Percentiles rank a stretch among this genome's conserved stretches.
Evolutionary conservation across 2,888 invertebrate genomes (phyloP).

Genomic region (Drosophila peninsularis): DNA sequence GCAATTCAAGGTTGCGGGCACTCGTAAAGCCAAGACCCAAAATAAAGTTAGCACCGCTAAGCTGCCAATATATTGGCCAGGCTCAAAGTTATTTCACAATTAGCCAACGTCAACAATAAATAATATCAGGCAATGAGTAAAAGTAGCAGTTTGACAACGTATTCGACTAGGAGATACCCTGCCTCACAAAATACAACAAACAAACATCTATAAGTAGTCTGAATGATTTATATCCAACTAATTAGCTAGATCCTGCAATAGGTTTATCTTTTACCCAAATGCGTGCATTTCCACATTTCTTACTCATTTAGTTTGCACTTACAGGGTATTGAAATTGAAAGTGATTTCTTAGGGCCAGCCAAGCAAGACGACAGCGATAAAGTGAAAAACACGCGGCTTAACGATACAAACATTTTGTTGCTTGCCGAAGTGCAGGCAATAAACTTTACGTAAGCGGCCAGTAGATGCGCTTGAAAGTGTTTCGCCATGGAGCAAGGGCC

Average conservation of each 20-base stretch:
- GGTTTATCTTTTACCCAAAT: background rate
- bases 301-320: background rate
- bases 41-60: constrained; percentile 28
- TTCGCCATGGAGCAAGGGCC: constrained; percentile 23
- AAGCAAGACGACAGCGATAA: constrained; percentile 41
- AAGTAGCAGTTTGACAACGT: background rate
- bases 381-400: constrained; percentile 28
- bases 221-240: background rate
- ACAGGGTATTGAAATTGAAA: constrained; percentile 58
- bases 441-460: constrained; percentile 53
- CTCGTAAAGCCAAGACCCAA: constrained; percentile 39
- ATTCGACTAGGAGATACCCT: constrained; percentile 5
- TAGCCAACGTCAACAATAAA: constrained; percentile 34
- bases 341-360: constrained; percentile 46
- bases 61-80: constrained; percentile 45
- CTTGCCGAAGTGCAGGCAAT: constrained; percentile 39
- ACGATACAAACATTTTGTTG: constrained; percentile 17
- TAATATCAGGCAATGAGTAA: constrained; percentile 16
- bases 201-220: background rate
- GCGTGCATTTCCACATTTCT: background rate
- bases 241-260: background rate
- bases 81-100: constrained; percentile 56
- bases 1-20: constrained; percentile 64
- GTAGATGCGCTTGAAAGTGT: constrained; percentile 33
- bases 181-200: background rate